Evolutionary conservation across 2,113 vertebrate species (phyloP).

Genomic region (Anguilla japonica): DNA sequence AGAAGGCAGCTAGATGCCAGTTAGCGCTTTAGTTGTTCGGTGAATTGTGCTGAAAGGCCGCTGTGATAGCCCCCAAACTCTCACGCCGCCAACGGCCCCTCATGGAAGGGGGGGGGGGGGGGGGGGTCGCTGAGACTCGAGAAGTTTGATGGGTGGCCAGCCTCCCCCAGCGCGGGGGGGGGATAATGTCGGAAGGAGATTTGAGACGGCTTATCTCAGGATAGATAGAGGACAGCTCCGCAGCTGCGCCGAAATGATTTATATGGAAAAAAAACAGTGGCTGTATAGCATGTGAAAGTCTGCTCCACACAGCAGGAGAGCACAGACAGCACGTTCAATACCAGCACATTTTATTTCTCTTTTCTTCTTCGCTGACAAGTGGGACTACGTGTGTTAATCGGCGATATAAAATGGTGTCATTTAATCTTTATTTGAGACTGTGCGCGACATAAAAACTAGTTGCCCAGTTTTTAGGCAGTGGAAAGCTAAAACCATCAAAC

Average conservation of each 20-base stretch:
- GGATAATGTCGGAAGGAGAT: constrained; percentile 72
- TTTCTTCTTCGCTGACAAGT: not conserved
- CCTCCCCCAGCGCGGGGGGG: constrained; percentile 44
- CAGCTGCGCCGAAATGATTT: constrained; percentile 77
- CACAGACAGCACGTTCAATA: not conserved
- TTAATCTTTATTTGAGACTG: not conserved
- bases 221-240: constrained; percentile 60
- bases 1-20: not conserved
- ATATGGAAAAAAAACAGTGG: constrained; percentile 55
- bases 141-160: constrained; percentile 59
- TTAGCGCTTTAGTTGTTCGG: not conserved
- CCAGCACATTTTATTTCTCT: not conserved
- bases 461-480: not conserved
- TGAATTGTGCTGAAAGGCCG: constrained; percentile 51
- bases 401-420: not conserved
- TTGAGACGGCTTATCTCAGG: constrained; percentile 74
- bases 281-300: constrained; percentile 21
- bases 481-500: not conserved
- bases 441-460: not conserved
- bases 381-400: not conserved
- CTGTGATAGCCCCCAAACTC: constrained; percentile 46
- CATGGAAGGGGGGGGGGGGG: too few relatives aligned
- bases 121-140: constrained; percentile 47
- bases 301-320: not conserved
- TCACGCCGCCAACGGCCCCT: constrained; percentile 49